A percentile compares a stretch with the other conserved stretches of the same genome.
phyloP scores from a whole-genome alignment of 2,797 vertebrate species.

The Acanthurus tractus region DNA sequence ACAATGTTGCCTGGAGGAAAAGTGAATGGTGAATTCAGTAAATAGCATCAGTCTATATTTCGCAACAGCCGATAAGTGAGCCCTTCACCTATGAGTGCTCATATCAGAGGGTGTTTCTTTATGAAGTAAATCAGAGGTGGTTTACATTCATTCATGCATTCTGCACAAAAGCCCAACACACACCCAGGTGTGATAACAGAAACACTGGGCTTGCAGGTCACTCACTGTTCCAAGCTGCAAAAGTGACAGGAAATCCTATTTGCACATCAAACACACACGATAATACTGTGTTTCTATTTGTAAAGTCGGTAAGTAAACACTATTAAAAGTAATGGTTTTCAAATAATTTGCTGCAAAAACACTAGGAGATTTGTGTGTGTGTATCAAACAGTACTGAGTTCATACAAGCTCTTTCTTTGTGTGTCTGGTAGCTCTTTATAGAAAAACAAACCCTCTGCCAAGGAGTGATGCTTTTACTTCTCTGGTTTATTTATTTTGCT shows the following conservation, averaged over 20 bases:
- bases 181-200: slow-evolving; percentile 35
- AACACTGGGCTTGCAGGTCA: slow-evolving; percentile 1
- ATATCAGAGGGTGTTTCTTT: slow-evolving; percentile 48
- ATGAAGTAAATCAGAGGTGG: slow-evolving; percentile 49
- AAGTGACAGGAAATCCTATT: slow-evolving; percentile 49
- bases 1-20: background rate
- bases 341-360: background rate
- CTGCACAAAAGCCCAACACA: slow-evolving; percentile 21
- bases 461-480: background rate
- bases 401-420: background rate
- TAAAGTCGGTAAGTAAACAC: background rate
- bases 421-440: background rate
- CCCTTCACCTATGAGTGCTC: slow-evolving; percentile 15
- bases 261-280: slow-evolving; percentile 50
- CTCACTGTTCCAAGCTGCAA: background rate
- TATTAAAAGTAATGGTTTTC: background rate
- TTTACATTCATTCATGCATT: slow-evolving; percentile 22
- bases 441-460: background rate
- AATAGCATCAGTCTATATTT: slow-evolving; percentile 22
- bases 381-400: background rate
- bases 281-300: background rate
- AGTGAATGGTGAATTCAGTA: background rate
- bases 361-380: too few species aligned
- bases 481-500: background rate
- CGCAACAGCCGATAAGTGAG: slow-evolving; percentile 41